Percentiles rank a stretch among this genome's conserved stretches.
phyloP scores from a whole-genome alignment of 1,140 invertebrate genomes.

The Lordiphosa stackelbergi region DNA sequence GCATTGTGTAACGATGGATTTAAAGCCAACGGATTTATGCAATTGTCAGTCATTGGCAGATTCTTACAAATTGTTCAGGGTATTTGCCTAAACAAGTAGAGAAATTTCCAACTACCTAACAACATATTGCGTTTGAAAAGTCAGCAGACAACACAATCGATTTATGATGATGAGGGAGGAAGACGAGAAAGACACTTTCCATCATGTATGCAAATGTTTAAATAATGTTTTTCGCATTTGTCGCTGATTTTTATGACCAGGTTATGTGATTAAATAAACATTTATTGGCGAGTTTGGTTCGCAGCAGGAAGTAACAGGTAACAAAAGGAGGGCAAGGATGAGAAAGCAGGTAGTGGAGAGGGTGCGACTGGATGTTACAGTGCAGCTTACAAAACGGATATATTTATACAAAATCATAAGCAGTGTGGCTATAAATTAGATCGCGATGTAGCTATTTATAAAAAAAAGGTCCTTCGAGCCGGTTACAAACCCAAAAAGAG shows the following conservation, averaged over 20 bases:
- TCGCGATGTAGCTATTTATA: too few species aligned
- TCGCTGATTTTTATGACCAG: conserved; percentile 57
- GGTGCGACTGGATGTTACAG: too few species aligned
- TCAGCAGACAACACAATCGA: conserved; percentile 57
- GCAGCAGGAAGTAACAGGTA: conserved; percentile 18
- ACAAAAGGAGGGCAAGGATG: neutral
- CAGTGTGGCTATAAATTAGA: too few species aligned
- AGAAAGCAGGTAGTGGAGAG: neutral
- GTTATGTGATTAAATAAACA: conserved; percentile 31
- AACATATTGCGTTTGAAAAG: conserved; percentile 47
- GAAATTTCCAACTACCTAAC: conserved; percentile 3
- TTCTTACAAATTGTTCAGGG: neutral
- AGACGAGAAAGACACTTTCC: neutral
- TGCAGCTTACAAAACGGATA: too few species aligned
- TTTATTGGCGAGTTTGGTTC: conserved; percentile 37
- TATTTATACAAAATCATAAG: too few species aligned
- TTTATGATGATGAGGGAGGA: conserved; percentile 28
- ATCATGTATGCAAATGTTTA: conserved; percentile 50
- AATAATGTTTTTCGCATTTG: conserved; percentile 54
- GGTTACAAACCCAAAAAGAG: too few species aligned
- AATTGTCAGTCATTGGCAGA: conserved; percentile 29
- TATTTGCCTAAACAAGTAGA: neutral
- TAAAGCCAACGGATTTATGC: conserved; percentile 46
- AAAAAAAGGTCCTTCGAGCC: too few species aligned
- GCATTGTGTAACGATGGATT: conserved; percentile 2